A percentile compares a stretch with the other conserved stretches of the same genome.
Evolutionary conservation across 2,113 vertebrate genomes (phyloP).

Genomic region (Lophochroa leadbeateri): DNA sequence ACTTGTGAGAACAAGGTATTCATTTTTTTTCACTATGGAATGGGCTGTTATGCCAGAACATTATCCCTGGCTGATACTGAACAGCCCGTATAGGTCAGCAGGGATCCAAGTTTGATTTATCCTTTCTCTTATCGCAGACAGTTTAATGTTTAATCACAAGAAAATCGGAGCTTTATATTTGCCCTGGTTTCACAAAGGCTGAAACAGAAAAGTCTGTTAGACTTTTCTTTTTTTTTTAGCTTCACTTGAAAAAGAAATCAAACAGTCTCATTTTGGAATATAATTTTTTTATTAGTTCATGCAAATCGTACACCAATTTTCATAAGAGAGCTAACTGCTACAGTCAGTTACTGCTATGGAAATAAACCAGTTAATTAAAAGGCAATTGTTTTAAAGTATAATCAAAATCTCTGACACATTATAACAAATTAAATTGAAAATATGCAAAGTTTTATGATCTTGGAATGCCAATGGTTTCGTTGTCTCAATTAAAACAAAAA

Average conservation of each 20-base stretch:
- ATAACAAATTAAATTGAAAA: not conserved
- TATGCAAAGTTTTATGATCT: not conserved
- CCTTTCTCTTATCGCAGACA: not conserved
- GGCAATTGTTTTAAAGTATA: not conserved
- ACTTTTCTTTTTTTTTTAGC: not conserved
- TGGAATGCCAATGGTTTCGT: not conserved
- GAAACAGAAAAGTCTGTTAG: not conserved
- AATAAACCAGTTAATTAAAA: slow-evolving; percentile 11
- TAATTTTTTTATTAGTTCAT: not conserved
- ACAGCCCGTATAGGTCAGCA: not conserved
- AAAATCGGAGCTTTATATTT: not conserved
- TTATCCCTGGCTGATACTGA: not conserved
- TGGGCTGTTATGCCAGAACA: not conserved
- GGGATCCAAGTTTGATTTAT: not conserved
- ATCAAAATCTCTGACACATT: not conserved
- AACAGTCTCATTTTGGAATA: not conserved
- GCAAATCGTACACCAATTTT: not conserved
- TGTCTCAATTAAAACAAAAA: not conserved
- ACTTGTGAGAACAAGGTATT: not conserved
- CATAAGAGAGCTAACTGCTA: not conserved
- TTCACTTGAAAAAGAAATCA: not conserved
- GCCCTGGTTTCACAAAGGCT: not conserved
- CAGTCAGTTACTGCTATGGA: not conserved
- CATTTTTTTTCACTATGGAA: not conserved
- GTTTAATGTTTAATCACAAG: not conserved